Percentiles rank a stretch among this genome's conserved stretches.
These are phyloP conservation scores for Apotomis turbidana DNA, from an alignment of 2,888 invertebrate genomes.

Conservation along the genomic window DNA sequence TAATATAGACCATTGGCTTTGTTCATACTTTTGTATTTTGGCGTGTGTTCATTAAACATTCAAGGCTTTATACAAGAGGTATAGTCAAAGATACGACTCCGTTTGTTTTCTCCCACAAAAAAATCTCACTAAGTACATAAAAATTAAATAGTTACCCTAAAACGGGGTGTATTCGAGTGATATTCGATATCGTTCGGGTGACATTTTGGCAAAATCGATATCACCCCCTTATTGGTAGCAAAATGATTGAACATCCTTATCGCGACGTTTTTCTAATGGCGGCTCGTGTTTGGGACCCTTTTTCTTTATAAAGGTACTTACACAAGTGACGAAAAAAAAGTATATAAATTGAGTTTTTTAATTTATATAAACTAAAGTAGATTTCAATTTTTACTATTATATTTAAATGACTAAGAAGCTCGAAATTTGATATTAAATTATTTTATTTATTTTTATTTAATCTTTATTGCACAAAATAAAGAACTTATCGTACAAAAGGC, in stretches of 20 bases:
- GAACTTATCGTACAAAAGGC: too few species aligned
- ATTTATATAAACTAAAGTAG: too few species aligned
- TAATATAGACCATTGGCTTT: too few species aligned
- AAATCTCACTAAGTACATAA: conserved; percentile 8
- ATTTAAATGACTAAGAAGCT: too few species aligned
- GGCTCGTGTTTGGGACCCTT: conserved; percentile 79
- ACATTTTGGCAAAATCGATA: conserved; percentile 82
- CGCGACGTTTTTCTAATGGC: conserved; percentile 84
- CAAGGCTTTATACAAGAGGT: too few species aligned
- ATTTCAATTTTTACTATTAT: too few species aligned
- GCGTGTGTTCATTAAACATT: too few species aligned
- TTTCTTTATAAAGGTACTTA: conserved; percentile 68
- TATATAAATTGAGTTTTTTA: not conserved
- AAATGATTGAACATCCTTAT: conserved; percentile 84
- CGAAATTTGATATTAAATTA: too few species aligned
- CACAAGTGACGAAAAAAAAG: conserved; percentile 50
- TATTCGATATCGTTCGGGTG: conserved; percentile 74
- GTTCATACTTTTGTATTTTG: too few species aligned
- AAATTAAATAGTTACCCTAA: conserved; percentile 50
- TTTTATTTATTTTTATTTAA: too few species aligned
- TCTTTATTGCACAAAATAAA: too few species aligned
- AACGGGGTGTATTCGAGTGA: conserved; percentile 56
- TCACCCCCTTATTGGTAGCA: conserved; percentile 81
- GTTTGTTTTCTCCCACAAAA: not conserved
- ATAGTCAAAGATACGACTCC: too few species aligned